Percentiles rank a stretch among this genome's conserved stretches.
phyloP scores from a whole-genome alignment of 1,140 invertebrate genomes.

The Caenorhabditis elegans region DNA sequence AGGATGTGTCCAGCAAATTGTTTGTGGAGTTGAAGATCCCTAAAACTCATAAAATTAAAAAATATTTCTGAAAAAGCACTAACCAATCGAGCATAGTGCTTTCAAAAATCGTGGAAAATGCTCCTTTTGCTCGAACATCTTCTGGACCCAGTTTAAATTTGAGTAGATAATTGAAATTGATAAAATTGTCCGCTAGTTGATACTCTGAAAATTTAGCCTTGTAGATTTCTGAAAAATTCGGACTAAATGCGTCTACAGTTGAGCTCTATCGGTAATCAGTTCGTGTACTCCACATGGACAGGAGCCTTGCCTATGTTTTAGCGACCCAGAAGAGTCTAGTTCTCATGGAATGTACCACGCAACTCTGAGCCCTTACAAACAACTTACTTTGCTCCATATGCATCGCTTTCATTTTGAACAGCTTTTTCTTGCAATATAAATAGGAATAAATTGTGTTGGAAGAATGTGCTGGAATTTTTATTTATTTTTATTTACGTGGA shows the following conservation, averaged over 20 bases:
- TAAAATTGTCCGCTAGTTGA: background rate
- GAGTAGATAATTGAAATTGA: background rate
- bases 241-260: too few relatives aligned
- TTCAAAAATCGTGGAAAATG: background rate
- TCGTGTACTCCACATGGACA: too few relatives aligned
- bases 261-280: too few relatives aligned
- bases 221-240: background rate
- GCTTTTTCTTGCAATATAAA: too few relatives aligned
- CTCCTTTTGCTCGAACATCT: background rate
- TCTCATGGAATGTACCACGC: too few relatives aligned
- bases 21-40: background rate
- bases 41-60: background rate
- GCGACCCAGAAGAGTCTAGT: too few relatives aligned
- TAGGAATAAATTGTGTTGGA: too few relatives aligned
- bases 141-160: background rate
- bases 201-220: background rate
- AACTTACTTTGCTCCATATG: background rate
- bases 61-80: too few relatives aligned
- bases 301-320: too few relatives aligned
- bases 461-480: too few relatives aligned
- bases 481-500: too few relatives aligned
- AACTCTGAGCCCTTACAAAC: too few relatives aligned
- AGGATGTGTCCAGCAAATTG: background rate
- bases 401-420: constrained; percentile 13
- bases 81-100: background rate